Conservation (phyloP, 2,888 invertebrate species). For the Caradrina clavipalpis region DNA sequence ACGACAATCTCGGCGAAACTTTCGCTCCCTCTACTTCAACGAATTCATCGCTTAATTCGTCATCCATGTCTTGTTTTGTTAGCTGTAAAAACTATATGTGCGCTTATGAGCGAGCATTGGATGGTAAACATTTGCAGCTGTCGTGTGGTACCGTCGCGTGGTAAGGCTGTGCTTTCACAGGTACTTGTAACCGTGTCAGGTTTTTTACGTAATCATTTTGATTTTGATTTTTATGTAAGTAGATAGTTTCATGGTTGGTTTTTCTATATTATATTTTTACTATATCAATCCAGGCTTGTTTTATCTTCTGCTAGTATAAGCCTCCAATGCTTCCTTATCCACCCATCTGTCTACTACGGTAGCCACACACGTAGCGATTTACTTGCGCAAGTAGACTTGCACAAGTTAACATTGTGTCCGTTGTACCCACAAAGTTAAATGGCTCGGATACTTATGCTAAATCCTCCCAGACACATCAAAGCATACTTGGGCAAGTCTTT, state of each 20-base stretch:
- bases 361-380: too few species aligned
- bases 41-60: not conserved
- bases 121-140: conserved; percentile 3
- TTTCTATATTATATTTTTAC: not conserved
- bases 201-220: conserved; percentile 46
- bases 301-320: too few species aligned
- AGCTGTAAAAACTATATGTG: not conserved
- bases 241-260: not conserved
- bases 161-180: conserved; percentile 58
- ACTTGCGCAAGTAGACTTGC: too few species aligned
- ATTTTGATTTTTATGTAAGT: conserved; percentile 18
- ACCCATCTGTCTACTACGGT: too few species aligned
- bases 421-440: too few species aligned
- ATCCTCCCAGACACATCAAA: too few species aligned
- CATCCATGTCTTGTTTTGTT: conserved; percentile 38
- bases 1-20: conserved; percentile 37
- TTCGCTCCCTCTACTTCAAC: conserved; percentile 40
- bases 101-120: conserved; percentile 33
- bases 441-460: too few species aligned
- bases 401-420: too few species aligned
- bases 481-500: too few species aligned
- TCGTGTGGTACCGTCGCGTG: not conserved
- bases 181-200: conserved; percentile 39
- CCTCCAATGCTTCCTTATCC: too few species aligned
- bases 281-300: too few species aligned